Conservation (phyloP, 2,113 vertebrate genomes). For the Sapayoa aenigma region DNA sequence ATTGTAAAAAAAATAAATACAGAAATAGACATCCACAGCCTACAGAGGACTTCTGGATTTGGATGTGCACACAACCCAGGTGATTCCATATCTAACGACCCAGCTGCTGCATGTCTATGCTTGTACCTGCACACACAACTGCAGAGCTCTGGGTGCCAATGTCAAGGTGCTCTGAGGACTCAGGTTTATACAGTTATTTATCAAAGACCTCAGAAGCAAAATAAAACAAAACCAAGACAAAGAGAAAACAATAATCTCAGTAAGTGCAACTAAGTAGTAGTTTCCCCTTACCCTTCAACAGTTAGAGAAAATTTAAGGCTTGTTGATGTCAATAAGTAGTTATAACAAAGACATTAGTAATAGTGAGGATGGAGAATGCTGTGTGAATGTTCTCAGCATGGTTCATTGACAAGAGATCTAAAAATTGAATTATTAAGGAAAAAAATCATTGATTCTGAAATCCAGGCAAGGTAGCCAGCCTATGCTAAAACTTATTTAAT, state of each 20-base stretch:
- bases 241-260: neutral
- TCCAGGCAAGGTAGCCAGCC: conserved; percentile 52
- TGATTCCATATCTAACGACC: neutral
- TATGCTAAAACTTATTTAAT: conserved; percentile 65
- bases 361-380: neutral
- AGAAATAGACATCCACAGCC: conserved; percentile 21
- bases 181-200: neutral
- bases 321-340: conserved; percentile 62
- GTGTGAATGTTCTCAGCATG: conserved; percentile 53
- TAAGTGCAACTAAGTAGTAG: neutral
- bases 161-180: conserved; percentile 29
- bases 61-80: neutral
- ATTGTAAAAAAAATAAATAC: neutral
- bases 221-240: conserved; percentile 11
- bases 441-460: conserved; percentile 51
- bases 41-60: conserved; percentile 24
- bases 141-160: neutral
- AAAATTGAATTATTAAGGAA: conserved; percentile 63
- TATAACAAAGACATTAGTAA: conserved; percentile 30
- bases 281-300: conserved; percentile 50
- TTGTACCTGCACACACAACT: neutral
- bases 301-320: conserved; percentile 18
- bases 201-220: neutral
- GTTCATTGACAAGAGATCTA: conserved; percentile 55
- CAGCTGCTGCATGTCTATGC: neutral